Base-by-base conservation (phyloP, 2,113 vertebrate species). In the Lepus europaeus region DNA sequence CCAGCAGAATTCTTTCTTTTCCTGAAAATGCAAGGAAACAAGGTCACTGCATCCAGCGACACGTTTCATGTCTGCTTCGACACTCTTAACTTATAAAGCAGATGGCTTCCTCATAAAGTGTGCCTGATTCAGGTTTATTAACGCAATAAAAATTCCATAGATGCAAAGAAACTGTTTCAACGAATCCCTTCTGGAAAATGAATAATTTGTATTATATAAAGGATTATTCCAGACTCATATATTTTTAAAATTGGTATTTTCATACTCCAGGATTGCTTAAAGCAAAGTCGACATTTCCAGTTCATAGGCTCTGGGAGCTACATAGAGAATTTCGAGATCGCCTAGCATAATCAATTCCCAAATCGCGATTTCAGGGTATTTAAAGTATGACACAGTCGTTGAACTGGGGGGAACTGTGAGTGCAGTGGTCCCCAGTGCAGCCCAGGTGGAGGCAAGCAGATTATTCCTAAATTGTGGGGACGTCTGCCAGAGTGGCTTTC, bases 241-340 rank as follows among this genome's bases (percentile, higher is more conserved):
- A 61, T 87, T 89, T 92, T 82, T 63, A 59, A 77, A 77, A 76
- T 72, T 45, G 91, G 4, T 29, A 72, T 93, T 87, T 90, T 95
- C 56, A 72, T 17, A 66, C 23, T 33, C 14, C 2, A 59, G 53
- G 49, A 51, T 70, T 66, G 36, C 76, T 84, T 66, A 56, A 66
- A 88, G 74, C 61, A 59, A 66, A 90, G 68, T n/a, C 69, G 63
- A 49, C 11, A 23, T 93, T 92, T 84, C 82, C n/a, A 63, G 76
- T 89, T 76, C 36, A 23, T 49, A 84, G 70, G 86, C 63, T 86
- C 70, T 49, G 80, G 93, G 76, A 77, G 51, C 53, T 89, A 31
- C 31, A 3, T 14, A 29, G 79, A 53, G 63, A 72, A 6, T 59
- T 69, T 33, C 63, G 23, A 66, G 13, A 17, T 76, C 77, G 80